These are phyloP conservation scores for Sebastolobus altivelis DNA, from an alignment of 2,797 vertebrate species.

Conservation along the genomic window DNA sequence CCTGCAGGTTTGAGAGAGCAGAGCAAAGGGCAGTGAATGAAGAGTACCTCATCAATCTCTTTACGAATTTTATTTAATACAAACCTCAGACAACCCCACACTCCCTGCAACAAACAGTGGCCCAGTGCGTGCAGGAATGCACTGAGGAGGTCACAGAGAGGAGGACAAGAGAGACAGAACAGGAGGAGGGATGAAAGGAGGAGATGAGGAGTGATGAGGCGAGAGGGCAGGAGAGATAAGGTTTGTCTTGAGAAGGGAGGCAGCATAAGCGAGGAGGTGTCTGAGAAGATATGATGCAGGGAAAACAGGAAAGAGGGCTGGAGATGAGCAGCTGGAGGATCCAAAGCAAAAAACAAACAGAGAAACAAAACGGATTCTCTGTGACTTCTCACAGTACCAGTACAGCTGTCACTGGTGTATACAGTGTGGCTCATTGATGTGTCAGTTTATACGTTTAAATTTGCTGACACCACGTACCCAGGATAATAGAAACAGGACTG, in stretches of 20 bases:
- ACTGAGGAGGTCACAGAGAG: conserved; percentile 48
- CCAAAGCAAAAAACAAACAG: neutral
- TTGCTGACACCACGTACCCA: neutral
- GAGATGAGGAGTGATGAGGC: conserved; percentile 48
- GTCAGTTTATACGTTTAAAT: neutral
- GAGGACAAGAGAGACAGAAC: conserved; percentile 45
- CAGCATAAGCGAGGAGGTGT: conserved; percentile 19
- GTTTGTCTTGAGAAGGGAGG: conserved; percentile 35
- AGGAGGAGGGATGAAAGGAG: conserved; percentile 51
- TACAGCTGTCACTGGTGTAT: neutral
- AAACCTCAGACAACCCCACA: conserved; percentile 17
- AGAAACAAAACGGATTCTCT: neutral
- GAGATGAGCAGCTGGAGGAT: neutral
- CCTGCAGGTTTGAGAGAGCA: conserved; percentile 17
- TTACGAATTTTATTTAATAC: conserved; percentile 45
- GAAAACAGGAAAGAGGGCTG: conserved; percentile 15
- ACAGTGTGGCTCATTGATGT: neutral
- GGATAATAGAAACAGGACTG: neutral
- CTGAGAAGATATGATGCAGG: conserved; percentile 26
- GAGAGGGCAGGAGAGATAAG: conserved; percentile 50
- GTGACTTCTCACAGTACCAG: neutral
- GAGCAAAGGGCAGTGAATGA: conserved; percentile 14
- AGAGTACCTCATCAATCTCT: conserved; percentile 37
- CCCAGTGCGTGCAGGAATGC: conserved; percentile 58
- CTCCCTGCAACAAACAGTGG: conserved; percentile 40